phyloP scores from a whole-genome alignment of 2,113 vertebrate species.

The Sceloporus tristichus region DNA sequence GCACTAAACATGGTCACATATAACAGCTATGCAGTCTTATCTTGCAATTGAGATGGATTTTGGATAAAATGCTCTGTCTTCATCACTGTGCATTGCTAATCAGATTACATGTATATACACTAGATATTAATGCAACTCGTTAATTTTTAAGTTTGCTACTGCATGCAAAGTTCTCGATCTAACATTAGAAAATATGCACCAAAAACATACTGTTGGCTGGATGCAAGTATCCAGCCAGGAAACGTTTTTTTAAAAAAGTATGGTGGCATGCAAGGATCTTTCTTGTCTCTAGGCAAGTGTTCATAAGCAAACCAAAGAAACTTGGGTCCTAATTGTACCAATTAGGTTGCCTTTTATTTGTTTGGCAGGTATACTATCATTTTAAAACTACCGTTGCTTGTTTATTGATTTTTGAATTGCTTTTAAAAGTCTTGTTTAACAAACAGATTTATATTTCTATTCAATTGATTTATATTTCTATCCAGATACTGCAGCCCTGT shows the following conservation, averaged over 20 bases:
- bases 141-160: not conserved
- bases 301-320: not conserved
- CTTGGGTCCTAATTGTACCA: not conserved
- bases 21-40: not conserved
- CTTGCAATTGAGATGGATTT: not conserved
- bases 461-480: slow-evolving; percentile 8
- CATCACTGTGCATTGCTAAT: not conserved
- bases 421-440: not conserved
- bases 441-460: not conserved
- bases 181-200: not conserved
- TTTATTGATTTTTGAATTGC: not conserved
- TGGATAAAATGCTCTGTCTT: not conserved
- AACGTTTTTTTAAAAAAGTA: not conserved
- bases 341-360: not conserved
- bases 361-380: not conserved
- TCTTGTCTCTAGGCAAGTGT: not conserved
- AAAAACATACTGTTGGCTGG: not conserved
- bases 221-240: too few species aligned
- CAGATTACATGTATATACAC: not conserved
- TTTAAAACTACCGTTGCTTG: not conserved
- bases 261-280: not conserved
- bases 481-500: slow-evolving; percentile 90
- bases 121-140: not conserved
- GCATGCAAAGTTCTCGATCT: not conserved
- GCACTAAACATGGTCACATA: not conserved